Percentiles rank a stretch among this genome's conserved stretches.
phyloP scores from a whole-genome alignment of 2,888 invertebrate genomes.

The Lasioglossum marginatum region DNA sequence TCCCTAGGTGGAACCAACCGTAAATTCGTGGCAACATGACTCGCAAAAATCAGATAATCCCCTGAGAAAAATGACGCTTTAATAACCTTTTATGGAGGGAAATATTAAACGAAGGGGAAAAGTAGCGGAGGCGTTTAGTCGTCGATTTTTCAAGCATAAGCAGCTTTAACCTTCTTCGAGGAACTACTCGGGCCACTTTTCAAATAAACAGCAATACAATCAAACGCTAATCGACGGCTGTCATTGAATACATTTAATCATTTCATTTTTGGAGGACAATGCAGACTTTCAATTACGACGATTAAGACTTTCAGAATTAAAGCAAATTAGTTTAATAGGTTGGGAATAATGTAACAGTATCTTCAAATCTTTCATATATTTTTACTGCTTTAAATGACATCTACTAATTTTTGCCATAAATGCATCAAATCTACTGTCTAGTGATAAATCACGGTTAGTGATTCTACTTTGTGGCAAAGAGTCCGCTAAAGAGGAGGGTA shows the following conservation, averaged over 20 bases:
- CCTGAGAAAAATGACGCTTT: neutral
- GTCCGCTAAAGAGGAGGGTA: neutral
- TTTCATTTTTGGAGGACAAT: too few relatives aligned
- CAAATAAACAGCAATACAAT: neutral
- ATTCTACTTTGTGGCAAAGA: too few relatives aligned
- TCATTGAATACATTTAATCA: neutral
- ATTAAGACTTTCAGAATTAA: too few relatives aligned
- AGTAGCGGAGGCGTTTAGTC: neutral
- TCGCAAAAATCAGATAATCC: constrained; percentile 6
- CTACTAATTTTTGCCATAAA: too few relatives aligned
- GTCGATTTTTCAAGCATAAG: neutral
- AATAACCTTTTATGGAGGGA: neutral
- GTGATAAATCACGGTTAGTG: too few relatives aligned
- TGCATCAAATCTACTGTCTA: too few relatives aligned
- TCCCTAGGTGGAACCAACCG: neutral
- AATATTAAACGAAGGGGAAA: neutral
- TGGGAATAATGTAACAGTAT: too few relatives aligned
- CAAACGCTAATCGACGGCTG: neutral
- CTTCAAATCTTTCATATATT: too few relatives aligned
- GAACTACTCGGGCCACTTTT: neutral
- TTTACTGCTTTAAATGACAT: too few relatives aligned
- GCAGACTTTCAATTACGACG: too few relatives aligned
- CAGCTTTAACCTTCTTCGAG: neutral
- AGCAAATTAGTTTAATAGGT: too few relatives aligned
- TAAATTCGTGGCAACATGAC: constrained; percentile 1